Conservation (phyloP, 2,797 vertebrate genomes). For the Alfaro cultratus region DNA sequence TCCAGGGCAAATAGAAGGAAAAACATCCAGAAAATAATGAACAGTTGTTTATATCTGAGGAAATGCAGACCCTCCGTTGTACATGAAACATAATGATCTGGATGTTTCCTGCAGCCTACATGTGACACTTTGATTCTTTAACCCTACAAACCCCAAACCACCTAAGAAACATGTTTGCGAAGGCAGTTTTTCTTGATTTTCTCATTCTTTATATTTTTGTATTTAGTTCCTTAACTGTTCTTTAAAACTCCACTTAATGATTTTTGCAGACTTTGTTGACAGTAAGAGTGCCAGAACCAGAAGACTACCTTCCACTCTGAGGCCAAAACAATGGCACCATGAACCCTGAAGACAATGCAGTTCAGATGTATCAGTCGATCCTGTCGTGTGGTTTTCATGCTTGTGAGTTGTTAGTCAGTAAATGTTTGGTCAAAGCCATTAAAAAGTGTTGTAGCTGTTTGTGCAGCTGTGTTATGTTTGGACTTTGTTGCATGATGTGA, state of each 20-base stretch:
- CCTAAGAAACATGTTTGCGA: neutral
- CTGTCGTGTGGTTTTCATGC: neutral
- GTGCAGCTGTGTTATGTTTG: constrained; percentile 5
- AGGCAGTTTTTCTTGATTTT: neutral
- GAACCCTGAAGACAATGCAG: neutral
- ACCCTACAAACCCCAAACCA: neutral
- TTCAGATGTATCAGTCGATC: neutral
- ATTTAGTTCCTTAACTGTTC: neutral
- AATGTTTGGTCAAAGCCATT: constrained; percentile 1
- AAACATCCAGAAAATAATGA: neutral
- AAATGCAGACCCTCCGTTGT: neutral
- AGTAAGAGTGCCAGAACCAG: neutral
- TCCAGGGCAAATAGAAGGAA: neutral
- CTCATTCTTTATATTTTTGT: neutral
- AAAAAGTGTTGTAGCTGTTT: neutral
- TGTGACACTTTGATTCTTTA: neutral
- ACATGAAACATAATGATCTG: neutral
- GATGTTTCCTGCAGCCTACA: neutral
- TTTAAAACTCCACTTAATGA: neutral
- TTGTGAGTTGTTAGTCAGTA: neutral
- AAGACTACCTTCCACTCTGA: neutral
- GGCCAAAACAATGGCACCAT: neutral
- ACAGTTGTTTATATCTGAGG: neutral
- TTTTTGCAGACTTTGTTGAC: neutral
- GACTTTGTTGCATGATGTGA: neutral